These are phyloP conservation scores for Aviceda subcristata DNA, from an alignment of 2,113 vertebrate genomes.

Conservation along the genomic window DNA sequence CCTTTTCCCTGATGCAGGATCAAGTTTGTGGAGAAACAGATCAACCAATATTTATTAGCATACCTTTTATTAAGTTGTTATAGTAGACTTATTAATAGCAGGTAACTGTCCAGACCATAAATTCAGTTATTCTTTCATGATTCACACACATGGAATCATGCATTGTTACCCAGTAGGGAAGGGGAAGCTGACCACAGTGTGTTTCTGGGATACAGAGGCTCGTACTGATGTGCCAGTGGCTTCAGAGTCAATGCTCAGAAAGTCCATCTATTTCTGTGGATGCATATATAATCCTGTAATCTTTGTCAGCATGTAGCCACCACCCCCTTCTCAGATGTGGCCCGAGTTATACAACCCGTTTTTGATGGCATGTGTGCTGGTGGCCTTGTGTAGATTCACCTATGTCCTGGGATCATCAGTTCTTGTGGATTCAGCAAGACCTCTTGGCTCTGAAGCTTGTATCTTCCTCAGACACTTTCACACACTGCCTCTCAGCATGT, in stretches of 20 bases:
- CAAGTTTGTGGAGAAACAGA: not conserved
- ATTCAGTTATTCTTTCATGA: not conserved
- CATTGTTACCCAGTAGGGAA: rapidly evolving
- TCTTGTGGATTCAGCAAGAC: not conserved
- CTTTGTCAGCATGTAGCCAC: not conserved
- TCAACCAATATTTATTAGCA: not conserved
- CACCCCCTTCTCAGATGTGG: not conserved
- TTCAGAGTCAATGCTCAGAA: not conserved
- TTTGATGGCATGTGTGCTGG: not conserved
- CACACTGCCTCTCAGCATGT: not conserved
- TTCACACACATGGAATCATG: not conserved
- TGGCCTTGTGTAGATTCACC: not conserved
- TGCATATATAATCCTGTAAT: not conserved
- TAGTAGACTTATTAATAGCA: not conserved
- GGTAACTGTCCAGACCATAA: not conserved
- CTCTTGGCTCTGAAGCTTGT: not conserved
- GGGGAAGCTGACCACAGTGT: not conserved
- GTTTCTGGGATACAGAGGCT: not conserved
- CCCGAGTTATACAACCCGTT: rapidly evolving
- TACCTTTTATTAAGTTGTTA: not conserved
- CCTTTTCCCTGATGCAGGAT: not conserved
- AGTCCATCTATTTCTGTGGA: not conserved
- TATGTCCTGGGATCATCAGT: not conserved
- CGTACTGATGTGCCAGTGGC: not conserved
- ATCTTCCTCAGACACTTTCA: not conserved